These are phyloP conservation scores for Parasteatoda tepidariorum DNA, from an alignment of 1,140 invertebrate genomes.

Conservation along the genomic window DNA sequence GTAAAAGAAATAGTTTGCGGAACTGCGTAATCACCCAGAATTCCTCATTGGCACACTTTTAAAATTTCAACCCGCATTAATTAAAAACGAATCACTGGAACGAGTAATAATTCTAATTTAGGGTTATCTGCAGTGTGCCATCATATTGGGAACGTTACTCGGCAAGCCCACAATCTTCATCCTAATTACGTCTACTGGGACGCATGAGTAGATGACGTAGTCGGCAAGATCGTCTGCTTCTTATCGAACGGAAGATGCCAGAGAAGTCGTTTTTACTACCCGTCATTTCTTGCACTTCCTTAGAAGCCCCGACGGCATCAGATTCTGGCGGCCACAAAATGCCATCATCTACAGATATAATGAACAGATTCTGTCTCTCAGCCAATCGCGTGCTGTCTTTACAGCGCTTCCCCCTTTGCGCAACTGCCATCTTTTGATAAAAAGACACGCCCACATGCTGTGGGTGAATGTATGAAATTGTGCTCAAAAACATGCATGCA, in stretches of 20 bases:
- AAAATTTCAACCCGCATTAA: not conserved
- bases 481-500: slow-evolving; percentile 6
- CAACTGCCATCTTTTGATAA: slow-evolving; percentile 4
- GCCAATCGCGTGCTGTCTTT: slow-evolving; percentile 5
- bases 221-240: not conserved
- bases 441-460: slow-evolving; percentile 3
- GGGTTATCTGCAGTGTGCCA: not conserved
- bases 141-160: not conserved
- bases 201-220: not conserved
- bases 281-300: not conserved
- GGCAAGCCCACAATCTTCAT: not conserved
- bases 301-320: not conserved
- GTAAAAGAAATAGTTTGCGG: no score
- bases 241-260: not conserved
- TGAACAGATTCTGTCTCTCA: slow-evolving; percentile 9
- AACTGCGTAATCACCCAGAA: no score
- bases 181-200: not conserved
- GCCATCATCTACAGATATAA: slow-evolving; percentile 1
- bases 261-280: not conserved
- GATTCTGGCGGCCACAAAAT: not conserved
- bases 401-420: not conserved
- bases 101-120: not conserved
- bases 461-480: not conserved
- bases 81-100: not conserved
- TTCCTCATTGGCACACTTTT: no score